Base-by-base conservation (phyloP, 1,140 invertebrate species). In the Bombus pascuorum region DNA sequence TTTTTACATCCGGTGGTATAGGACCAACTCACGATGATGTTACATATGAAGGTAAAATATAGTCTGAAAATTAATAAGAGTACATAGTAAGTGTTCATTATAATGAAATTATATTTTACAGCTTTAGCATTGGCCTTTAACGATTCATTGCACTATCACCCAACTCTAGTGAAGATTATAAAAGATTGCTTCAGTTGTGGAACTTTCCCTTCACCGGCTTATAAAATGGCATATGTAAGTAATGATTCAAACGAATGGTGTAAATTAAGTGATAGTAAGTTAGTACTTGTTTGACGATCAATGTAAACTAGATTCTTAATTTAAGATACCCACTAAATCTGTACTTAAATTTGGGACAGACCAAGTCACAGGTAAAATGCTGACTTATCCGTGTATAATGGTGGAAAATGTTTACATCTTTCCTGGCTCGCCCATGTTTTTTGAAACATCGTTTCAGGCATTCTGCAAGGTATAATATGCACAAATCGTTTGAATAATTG, bases 11-110 rank as follows among this genome's bases (percentile, higher is more conserved):
- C 6, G 98, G 98, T 70, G 98, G 98, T 57, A 97, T 98, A 90
- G 98, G 98, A 39, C 97, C 98, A 10, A 98, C 98, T 66, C 98
- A 98, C 93, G 98, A 98, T 95, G 98, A 98, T 94, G 95, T 98
- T 83, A 98, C 98, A 34, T 98, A 97, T 95, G 96, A 97, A 96
- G 97, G 97, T 95, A 87, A 87, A 10, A 9, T 37, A 3, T n/a
- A 71, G 39, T 37, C 1, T 18, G 28, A 62, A 79, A 37, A 10
- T 86, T 62, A 71, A 8, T 78, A 59, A n/a, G 13, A 39, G n/a
- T 6, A 81, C 72, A 3, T 59, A 77, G n/a, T 37, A 42, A 39
- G 59, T 81, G 12, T 53, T 9, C 62, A 22, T 18, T 68, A 81
- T 74, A 47, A 71, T 68, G 34, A 10, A 71, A 47, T 77, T 84